Evolutionary conservation across 2,797 vertebrate species (phyloP).

Genomic region (Pangasius mekongensis): DNA sequence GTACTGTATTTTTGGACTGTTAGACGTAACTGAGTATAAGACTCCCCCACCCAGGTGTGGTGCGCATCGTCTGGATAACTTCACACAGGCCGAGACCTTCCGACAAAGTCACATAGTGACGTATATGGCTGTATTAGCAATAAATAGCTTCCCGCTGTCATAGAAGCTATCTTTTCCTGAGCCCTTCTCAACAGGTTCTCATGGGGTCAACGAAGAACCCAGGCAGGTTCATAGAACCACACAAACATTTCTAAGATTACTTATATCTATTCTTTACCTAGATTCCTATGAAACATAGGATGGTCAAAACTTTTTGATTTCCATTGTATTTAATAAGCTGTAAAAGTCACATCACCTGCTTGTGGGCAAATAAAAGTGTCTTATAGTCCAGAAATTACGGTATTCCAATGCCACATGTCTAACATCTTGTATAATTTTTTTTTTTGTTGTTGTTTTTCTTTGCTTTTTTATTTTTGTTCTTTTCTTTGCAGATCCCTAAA

Average conservation of each 20-base stretch:
- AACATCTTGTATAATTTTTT: conserved; percentile 62
- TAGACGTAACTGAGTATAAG: not conserved
- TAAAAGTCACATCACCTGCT: conserved; percentile 4
- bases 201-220: not conserved
- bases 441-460: conserved; percentile 36
- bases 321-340: not conserved
- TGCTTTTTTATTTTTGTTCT: conserved; percentile 66
- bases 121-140: not conserved
- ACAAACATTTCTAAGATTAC: not conserved
- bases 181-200: not conserved
- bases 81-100: not conserved
- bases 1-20: conserved; percentile 17
- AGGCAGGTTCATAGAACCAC: not conserved
- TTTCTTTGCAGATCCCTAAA: conserved; percentile 87
- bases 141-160: not conserved
- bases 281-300: not conserved
- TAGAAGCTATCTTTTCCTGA: not conserved
- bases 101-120: not conserved
- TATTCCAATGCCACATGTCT: conserved; percentile 48
- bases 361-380: conserved; percentile 29
- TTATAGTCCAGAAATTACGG: conserved; percentile 19
- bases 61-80: not conserved
- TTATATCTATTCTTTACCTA: not conserved
- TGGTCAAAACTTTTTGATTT: not conserved
- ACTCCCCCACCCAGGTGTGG: not conserved